A percentile compares a stretch with the other conserved stretches of the same genome.
These are phyloP conservation scores for Bruchidius siliquastri DNA, from an alignment of 2,888 invertebrate genomes.

Conservation along the genomic window DNA sequence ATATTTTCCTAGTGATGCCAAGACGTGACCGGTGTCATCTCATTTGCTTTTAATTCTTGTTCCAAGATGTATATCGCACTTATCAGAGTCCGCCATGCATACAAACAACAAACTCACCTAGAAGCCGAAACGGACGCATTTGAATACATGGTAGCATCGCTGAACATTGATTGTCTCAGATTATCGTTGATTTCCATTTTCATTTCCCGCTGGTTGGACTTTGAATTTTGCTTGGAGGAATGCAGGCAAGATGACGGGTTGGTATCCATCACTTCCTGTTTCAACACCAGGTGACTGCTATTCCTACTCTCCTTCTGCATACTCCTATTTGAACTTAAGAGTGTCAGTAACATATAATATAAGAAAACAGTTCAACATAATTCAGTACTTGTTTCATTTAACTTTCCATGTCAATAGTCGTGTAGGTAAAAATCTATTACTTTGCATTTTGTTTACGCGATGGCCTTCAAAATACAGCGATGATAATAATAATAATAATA, in stretches of 20 bases:
- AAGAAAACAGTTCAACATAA: no score
- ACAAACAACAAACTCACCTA: constrained; percentile 11
- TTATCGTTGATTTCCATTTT: constrained; percentile 50
- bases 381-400: no score
- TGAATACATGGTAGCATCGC: constrained; percentile 47
- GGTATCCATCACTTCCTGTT: constrained; percentile 62
- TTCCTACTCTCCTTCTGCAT: constrained; percentile 11
- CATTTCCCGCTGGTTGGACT: constrained; percentile 39
- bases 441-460: no score
- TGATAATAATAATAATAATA: no score
- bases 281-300: constrained; percentile 52
- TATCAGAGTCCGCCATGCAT: neutral
- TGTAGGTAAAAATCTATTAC: no score
- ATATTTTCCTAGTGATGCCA: no score
- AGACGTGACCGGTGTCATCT: no score
- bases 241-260: constrained; percentile 50
- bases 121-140: constrained; percentile 6
- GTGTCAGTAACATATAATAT: no score
- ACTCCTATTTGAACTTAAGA: neutral
- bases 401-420: no score
- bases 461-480: no score
- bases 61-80: no score
- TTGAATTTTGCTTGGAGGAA: constrained; percentile 39
- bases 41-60: no score
- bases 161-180: constrained; percentile 48